Conservation (phyloP, 2,797 vertebrate species). For the Parauchenoglanis punctatus region DNA sequence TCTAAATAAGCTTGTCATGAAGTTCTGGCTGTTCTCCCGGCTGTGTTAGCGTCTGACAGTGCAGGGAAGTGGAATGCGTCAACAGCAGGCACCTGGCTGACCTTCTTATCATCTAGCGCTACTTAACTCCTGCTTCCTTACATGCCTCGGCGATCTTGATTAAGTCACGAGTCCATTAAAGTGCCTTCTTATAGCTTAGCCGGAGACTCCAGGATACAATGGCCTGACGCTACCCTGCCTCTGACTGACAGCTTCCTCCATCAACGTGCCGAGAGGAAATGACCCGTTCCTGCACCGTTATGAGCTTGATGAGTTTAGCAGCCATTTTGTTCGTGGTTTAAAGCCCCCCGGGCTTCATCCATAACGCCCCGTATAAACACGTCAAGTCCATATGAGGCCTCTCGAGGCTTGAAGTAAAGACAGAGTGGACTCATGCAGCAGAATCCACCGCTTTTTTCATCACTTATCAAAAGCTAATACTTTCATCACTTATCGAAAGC, state of each 20-base stretch:
- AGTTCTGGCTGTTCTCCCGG: neutral
- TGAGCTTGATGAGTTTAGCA: constrained; percentile 70
- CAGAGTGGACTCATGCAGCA: neutral
- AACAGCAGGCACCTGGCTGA: neutral
- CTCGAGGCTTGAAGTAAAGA: neutral
- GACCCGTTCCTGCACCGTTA: constrained; percentile 43
- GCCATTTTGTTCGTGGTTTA: constrained; percentile 50
- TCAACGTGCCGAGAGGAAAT: constrained; percentile 45
- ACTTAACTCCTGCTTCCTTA: neutral
- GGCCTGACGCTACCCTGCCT: neutral
- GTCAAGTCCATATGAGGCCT: constrained; percentile 3
- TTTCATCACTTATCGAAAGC: neutral
- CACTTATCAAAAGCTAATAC: neutral
- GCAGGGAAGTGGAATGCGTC: neutral
- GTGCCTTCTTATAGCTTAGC: neutral
- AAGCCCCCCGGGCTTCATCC: constrained; percentile 30
- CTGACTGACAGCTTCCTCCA: constrained; percentile 41
- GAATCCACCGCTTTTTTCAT: neutral
- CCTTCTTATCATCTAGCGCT: neutral
- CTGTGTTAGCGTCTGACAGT: neutral
- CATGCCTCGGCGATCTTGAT: neutral
- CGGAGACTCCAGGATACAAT: neutral
- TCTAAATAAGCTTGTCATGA: neutral
- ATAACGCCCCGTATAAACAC: constrained; percentile 44
- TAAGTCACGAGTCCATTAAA: constrained; percentile 4